These are phyloP conservation scores for Drosophila insularis DNA, from an alignment of 1,140 invertebrate species.

Conservation along the genomic window DNA sequence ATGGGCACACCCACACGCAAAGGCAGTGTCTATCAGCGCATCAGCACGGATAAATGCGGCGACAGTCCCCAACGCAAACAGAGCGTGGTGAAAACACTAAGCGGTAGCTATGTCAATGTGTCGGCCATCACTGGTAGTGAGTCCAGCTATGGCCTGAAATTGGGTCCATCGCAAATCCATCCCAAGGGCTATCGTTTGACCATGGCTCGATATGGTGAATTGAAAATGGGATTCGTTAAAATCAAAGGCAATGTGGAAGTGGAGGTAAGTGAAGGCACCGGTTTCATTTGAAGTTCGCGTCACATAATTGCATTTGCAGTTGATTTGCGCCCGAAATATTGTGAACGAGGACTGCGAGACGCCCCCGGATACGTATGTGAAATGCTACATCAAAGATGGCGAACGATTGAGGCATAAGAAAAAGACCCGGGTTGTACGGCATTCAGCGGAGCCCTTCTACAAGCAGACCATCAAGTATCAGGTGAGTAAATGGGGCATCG, in stretches of 20 bases:
- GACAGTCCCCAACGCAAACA: constrained; percentile 69
- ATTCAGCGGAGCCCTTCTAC: constrained; percentile 91
- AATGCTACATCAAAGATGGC: constrained; percentile 94
- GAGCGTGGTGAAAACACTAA: constrained; percentile 65
- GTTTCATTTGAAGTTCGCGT: no score
- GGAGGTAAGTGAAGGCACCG: constrained; percentile 86
- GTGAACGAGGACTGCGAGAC: constrained; percentile 82
- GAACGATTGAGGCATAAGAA: constrained; percentile 94
- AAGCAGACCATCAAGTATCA: constrained; percentile 94
- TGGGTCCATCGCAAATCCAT: constrained; percentile 91
- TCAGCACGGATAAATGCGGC: constrained; percentile 15
- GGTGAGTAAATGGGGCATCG: constrained; percentile 77
- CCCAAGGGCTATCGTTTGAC: constrained; percentile 88
- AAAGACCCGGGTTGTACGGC: constrained; percentile 92
- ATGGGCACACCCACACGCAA: constrained; percentile 69
- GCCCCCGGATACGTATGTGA: constrained; percentile 94
- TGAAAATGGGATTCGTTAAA: constrained; percentile 93
- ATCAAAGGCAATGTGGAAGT: constrained; percentile 96
- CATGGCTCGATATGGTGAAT: constrained; percentile 89
- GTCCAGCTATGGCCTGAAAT: constrained; percentile 83
- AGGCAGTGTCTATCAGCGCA: constrained; percentile 66
- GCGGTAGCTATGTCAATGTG: constrained; percentile 60
- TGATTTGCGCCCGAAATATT: constrained; percentile 83
- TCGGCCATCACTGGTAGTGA: constrained; percentile 66
- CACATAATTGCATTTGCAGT: constrained; percentile 40